Conservation (phyloP, 2,113 vertebrate species). For the Oncorhynchus clarkii region DNA sequence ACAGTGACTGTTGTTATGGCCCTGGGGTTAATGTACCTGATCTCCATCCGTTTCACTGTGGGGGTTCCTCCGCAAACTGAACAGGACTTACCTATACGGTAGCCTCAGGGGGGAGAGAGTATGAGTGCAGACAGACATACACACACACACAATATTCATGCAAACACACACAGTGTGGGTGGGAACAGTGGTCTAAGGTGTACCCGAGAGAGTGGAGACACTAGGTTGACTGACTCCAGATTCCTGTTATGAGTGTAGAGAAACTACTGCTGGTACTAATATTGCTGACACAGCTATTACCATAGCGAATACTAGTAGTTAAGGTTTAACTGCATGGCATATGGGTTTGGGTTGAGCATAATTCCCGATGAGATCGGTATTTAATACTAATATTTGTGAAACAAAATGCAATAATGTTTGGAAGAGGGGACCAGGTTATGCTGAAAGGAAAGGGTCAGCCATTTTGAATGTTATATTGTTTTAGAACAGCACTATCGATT, state of each 20-base stretch:
- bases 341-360: no score
- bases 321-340: no score
- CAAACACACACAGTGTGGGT: neutral
- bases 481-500: no score
- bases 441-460: neutral
- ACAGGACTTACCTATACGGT: no score
- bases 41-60: neutral
- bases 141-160: neutral
- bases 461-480: no score
- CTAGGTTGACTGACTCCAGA: constrained; percentile 10
- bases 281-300: neutral
- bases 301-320: neutral
- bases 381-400: no score
- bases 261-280: neutral
- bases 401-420: no score
- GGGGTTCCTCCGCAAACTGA: neutral
- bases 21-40: constrained; percentile 1
- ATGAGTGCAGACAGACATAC: neutral
- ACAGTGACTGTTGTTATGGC: neutral
- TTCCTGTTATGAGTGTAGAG: neutral
- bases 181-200: neutral
- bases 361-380: no score
- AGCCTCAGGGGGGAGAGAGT: no score
- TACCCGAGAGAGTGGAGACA: neutral
- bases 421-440: no score